Base-by-base conservation (phyloP, 1,140 invertebrate genomes). In the Drosophila ambigua region DNA sequence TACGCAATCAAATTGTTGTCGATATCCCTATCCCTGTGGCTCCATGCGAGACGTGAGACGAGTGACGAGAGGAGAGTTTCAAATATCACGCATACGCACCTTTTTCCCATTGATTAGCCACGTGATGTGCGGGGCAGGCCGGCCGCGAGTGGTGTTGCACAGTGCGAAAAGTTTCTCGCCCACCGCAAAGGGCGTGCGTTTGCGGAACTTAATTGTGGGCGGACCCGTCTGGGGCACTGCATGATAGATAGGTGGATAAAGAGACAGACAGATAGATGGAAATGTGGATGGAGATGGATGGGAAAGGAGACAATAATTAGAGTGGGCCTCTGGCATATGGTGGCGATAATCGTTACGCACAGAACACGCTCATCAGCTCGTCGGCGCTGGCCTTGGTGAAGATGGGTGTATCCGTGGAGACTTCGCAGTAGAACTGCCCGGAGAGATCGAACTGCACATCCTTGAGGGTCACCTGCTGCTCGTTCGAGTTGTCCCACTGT, bases 21-120 rank as follows among this genome's bases (percentile, higher is more conserved):
- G 9, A 35, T 35, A 7, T 7, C 28, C 8, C 26, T 26, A 28
- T 7, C 26, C 26, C 26, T 6, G 8, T 31, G 7, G 11, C 11
- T 39, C 35, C 35, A 39, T 13, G 35, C 35, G 4, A 39, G 11
- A 59, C 43, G 35, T 11, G 4, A 39, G 11, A 59, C 43, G 45
- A 26, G 16, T 1, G 16, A 50, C 58, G 28, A 58, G 43, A 7
- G 31, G 53, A 9, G 23, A 16, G 55, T 31, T 64, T 65, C 60
- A 44, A 62, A 80, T 77, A 69, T 71, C 57, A 81, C 59, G 69
- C 55, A 87, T 88, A 83, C 85, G 94, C 94, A 97, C 96, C 94
- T 96, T 95, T 90, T 95, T 94, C 69, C 95, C 95, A 92, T 97
- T 97, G 85, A 97, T 95, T 74, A 96, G 93, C 96, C 96, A 97